Evolutionary conservation across 2,888 invertebrate species (phyloP), one percentile per base, ranked within the genome.

Genomic region (Girardia tigrina): DNA sequence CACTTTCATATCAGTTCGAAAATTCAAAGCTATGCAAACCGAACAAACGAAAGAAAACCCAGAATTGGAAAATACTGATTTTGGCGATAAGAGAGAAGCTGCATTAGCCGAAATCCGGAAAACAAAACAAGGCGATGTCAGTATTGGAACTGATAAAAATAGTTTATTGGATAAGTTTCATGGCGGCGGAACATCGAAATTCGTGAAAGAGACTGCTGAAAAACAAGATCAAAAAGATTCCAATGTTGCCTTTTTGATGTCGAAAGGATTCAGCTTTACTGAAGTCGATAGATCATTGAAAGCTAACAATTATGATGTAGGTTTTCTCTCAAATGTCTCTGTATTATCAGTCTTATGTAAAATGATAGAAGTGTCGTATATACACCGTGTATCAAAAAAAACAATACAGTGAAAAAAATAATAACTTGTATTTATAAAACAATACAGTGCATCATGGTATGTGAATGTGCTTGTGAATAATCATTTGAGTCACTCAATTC

Each of bases 171-270:
- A 56, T n/a, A 56, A 56, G 23, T 56, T 56, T 56, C 56, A 56
- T n/a, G 4, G 8, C n/a, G 56, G 56, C 23, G 56, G 56, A 12
- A 56, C 56, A n/a, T 56, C 56, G 6, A 56, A 56, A 16, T 56
- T 56, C n/a, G 4, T 56, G 4, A 56, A 56, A n/a, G 56, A 56
- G 23, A 56, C 56, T 56, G n/a, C 56, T 56, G 56, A 56, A 56
- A 56, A 56, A 56, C 56, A 56, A 16, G 56, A 56, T n/a, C 56
- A 56, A 56, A 56, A 56, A 56, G 56, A 56, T n/a, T 56, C 56
- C 2, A 56, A 56, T 56, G 56, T 56, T 56, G 56, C 56, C n/a
- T 56, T 20, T 56, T 56, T 56, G 23, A 56, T 56, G 56, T 56
- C 56, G 23, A 56, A 16, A 20, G 56, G 56, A 8, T 56, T 56